A percentile compares a stretch with the other conserved stretches of the same genome.
phyloP scores from a whole-genome alignment of 2,113 vertebrate genomes.

The Corvus hawaiiensis region DNA sequence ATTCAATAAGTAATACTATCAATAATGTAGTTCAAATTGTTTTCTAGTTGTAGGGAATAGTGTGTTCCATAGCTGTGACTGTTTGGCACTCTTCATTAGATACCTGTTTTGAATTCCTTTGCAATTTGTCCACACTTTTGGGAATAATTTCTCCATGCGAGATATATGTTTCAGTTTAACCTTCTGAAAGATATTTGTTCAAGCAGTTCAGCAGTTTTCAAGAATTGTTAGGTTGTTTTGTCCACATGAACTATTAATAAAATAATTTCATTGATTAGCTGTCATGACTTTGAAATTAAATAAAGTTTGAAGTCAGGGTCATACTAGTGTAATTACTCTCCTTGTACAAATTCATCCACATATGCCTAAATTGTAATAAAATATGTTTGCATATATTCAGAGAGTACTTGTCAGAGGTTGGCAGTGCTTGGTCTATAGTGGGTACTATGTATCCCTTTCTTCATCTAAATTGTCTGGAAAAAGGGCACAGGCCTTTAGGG shows the following conservation, averaged over 20 bases:
- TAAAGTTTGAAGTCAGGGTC: not conserved
- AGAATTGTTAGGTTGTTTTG: not conserved
- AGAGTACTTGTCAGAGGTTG: not conserved
- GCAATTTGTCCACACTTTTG: not conserved
- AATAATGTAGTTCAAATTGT: not conserved
- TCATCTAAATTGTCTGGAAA: not conserved
- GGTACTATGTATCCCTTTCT: not conserved
- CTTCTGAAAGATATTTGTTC: not conserved
- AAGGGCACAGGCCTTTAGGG: not conserved
- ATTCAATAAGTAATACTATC: not conserved
- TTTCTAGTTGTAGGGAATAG: not conserved
- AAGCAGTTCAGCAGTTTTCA: not conserved
- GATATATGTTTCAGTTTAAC: not conserved
- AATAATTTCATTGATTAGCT: not conserved
- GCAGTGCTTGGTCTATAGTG: not conserved
- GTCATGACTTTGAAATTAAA: not conserved
- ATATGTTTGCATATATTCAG: not conserved
- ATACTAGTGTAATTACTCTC: not conserved
- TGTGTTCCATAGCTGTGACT: not conserved
- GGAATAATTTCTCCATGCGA: not conserved
- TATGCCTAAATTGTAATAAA: not conserved
- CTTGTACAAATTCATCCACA: not conserved
- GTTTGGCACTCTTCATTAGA: not conserved
- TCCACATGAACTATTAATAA: not conserved
- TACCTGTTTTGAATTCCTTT: not conserved